A percentile compares a stretch with the other conserved stretches of the same genome.
phyloP scores from a whole-genome alignment of 1,140 invertebrate species.

The Orchestia grillus region DNA sequence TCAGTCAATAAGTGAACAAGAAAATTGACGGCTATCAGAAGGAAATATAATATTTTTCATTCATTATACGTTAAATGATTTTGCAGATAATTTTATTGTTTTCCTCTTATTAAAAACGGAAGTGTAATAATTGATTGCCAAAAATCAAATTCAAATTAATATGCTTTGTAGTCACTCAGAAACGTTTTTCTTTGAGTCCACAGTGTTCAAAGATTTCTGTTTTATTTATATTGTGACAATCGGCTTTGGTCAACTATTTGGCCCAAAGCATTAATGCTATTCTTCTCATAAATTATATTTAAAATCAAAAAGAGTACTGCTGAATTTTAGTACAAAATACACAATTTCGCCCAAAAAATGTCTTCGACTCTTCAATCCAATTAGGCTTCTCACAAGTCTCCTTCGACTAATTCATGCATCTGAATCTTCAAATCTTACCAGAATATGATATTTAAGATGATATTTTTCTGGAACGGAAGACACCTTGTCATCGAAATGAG shows the following conservation, averaged over 20 bases:
- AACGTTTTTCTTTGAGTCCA: not conserved
- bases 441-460: not conserved
- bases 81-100: not conserved
- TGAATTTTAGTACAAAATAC: not conserved
- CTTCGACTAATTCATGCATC: not conserved
- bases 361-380: not conserved
- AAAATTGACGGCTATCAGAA: not conserved
- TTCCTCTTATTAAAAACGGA: not conserved
- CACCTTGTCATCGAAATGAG: not conserved
- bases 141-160: not conserved
- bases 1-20: not conserved
- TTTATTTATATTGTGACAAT: not conserved
- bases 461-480: conserved; percentile 1
- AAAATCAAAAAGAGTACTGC: not conserved
- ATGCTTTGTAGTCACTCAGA: too few relatives aligned
- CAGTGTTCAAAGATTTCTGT: not conserved
- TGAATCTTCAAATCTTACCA: not conserved
- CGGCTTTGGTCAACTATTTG: not conserved
- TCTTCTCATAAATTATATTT: not conserved
- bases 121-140: not conserved
- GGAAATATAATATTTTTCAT: not conserved
- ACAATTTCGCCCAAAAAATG: not conserved
- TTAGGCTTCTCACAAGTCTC: not conserved
- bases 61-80: not conserved
- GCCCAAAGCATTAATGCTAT: not conserved